Percentiles rank a stretch among this genome's conserved stretches.
These are phyloP conservation scores for Mesembrinibis cayennensis DNA, from an alignment of 2,113 vertebrate genomes.

Conservation along the genomic window DNA sequence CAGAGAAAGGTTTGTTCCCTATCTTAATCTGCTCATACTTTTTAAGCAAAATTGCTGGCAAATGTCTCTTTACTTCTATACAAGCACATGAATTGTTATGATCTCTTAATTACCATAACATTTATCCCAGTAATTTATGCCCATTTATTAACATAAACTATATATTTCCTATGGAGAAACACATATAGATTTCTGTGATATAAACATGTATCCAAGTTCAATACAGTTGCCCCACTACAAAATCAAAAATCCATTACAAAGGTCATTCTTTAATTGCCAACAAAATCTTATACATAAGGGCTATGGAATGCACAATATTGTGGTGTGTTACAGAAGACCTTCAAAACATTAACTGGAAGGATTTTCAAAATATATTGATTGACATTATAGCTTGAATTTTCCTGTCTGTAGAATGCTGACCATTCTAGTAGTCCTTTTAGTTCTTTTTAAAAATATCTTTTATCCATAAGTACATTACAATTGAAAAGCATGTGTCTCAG, in stretches of 20 bases:
- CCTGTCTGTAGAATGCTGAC: neutral
- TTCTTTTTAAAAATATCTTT: neutral
- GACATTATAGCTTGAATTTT: neutral
- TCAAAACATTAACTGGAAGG: neutral
- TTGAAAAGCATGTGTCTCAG: neutral
- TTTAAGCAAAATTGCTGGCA: neutral
- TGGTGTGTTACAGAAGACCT: neutral
- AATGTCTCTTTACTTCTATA: neutral
- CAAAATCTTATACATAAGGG: neutral
- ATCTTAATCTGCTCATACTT: neutral
- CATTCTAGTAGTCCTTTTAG: neutral
- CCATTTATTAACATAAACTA: neutral
- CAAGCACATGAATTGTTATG: neutral
- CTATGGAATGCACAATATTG: neutral
- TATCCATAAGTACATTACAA: neutral
- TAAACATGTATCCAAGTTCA: neutral
- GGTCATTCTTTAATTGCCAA: neutral
- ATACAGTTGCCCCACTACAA: neutral
- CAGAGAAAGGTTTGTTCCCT: neutral
- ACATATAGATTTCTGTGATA: neutral
- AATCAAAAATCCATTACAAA: neutral
- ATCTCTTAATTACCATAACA: neutral
- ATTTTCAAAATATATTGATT: neutral
- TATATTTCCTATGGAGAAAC: neutral
- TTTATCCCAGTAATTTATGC: neutral